These are phyloP conservation scores for Scaptomyza graminum DNA, from an alignment of 1,140 invertebrate genomes.

Conservation along the genomic window DNA sequence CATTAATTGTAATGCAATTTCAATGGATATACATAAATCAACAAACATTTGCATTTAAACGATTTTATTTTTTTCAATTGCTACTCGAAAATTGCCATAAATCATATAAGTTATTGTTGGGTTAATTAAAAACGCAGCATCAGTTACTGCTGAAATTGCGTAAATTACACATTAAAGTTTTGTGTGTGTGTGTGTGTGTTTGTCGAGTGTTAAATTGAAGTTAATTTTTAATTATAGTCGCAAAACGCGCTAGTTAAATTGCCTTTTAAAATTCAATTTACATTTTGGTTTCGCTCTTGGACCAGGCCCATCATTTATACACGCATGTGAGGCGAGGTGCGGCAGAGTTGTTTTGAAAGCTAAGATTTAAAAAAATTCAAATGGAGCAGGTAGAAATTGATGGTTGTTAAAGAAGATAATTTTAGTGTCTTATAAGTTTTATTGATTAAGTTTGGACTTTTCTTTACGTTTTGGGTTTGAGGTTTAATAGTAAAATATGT, in stretches of 20 bases:
- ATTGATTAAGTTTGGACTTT: too few relatives aligned
- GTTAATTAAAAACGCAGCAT: conserved; percentile 36
- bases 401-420: too few relatives aligned
- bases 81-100: conserved; percentile 34
- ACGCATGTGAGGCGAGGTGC: conserved; percentile 20
- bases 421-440: too few relatives aligned
- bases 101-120: conserved; percentile 34
- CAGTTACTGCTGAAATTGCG: conserved; percentile 39
- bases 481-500: too few relatives aligned
- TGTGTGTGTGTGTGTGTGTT: conserved; percentile 10
- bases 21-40: conserved; percentile 31
- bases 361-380: neutral
- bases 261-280: conserved; percentile 82
- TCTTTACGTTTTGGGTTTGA: too few relatives aligned
- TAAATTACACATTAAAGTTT: conserved; percentile 64
- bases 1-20: conserved; percentile 49
- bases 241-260: conserved; percentile 70
- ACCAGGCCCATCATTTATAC: conserved; percentile 55
- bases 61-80: conserved; percentile 22
- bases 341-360: neutral
- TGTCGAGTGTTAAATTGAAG: conserved; percentile 76
- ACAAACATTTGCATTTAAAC: conserved; percentile 34
- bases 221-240: conserved; percentile 78
- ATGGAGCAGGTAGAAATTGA: too few relatives aligned
- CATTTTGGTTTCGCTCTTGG: conserved; percentile 64